Conservation (phyloP, 2,888 invertebrate species). For the Lithophane socia region DNA sequence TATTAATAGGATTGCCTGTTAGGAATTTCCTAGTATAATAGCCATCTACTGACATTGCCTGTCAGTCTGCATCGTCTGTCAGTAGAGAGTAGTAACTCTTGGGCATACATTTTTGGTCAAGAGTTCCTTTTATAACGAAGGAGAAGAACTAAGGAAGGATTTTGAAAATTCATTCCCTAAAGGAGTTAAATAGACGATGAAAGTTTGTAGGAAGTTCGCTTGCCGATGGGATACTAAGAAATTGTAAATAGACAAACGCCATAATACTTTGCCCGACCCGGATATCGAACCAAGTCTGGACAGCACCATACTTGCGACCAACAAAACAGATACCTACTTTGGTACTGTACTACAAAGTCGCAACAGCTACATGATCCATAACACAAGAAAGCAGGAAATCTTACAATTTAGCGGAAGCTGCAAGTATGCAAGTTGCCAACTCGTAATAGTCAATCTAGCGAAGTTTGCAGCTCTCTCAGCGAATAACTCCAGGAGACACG, state of each 20-base stretch:
- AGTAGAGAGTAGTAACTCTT: no score
- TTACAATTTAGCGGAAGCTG: slow-evolving; percentile 18
- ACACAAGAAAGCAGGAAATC: neutral
- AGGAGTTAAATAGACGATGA: no score
- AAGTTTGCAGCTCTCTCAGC: slow-evolving; percentile 45
- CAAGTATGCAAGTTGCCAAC: slow-evolving; percentile 25
- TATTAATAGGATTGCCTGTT: no score
- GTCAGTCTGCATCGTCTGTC: no score
- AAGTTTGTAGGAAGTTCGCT: no score
- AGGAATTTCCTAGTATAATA: no score
- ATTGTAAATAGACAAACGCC: neutral
- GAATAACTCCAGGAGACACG: slow-evolving; percentile 30
- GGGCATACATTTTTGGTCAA: no score
- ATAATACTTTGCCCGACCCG: no score
- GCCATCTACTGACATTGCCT: no score
- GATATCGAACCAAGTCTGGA: neutral
- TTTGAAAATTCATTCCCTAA: no score
- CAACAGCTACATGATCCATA: neutral
- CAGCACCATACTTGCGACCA: neutral
- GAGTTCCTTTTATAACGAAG: no score
- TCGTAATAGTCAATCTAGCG: slow-evolving; percentile 34
- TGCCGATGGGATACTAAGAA: neutral
- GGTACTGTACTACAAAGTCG: neutral
- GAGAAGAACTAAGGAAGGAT: no score
- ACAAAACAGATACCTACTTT: neutral